phyloP scores from a whole-genome alignment of 2,888 invertebrate genomes.

The Geophilus truncorum region DNA sequence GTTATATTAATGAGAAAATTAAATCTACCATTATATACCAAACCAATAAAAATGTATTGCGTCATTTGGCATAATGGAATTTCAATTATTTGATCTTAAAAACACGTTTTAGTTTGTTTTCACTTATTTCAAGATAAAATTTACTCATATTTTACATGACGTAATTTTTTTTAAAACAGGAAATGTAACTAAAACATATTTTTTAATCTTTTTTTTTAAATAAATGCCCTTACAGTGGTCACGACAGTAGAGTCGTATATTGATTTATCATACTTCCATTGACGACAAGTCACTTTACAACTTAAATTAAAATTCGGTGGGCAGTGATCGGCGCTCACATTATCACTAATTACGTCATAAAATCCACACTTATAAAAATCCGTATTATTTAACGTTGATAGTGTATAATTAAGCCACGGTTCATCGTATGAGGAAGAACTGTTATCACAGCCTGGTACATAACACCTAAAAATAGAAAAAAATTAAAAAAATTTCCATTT shows the following conservation, averaged over 20 bases:
- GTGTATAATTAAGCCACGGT: slow-evolving; percentile 53
- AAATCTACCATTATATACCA: neutral
- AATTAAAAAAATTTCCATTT: neutral
- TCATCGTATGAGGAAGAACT: slow-evolving; percentile 45
- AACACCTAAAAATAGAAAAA: slow-evolving; percentile 50
- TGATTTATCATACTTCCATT: slow-evolving; percentile 53
- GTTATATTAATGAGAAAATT: neutral
- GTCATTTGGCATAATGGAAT: too few species aligned
- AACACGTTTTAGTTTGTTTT: too few species aligned
- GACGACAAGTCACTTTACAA: too few species aligned
- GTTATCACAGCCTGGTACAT: slow-evolving; percentile 56
- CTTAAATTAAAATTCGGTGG: neutral
- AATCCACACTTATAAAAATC: neutral
- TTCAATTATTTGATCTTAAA: too few species aligned
- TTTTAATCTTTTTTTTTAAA: too few species aligned
- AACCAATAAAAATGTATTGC: too few species aligned
- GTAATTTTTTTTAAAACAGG: too few species aligned
- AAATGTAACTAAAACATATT: too few species aligned
- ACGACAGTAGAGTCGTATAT: slow-evolving; percentile 50
- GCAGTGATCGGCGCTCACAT: neutral
- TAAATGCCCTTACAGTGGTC: slow-evolving; percentile 57
- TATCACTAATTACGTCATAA: neutral
- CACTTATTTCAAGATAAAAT: too few species aligned
- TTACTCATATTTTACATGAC: too few species aligned
- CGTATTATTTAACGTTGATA: slow-evolving; percentile 46